Percentiles rank a stretch among this genome's conserved stretches.
These are phyloP conservation scores for Phaedon cochleariae DNA, from an alignment of 2,888 invertebrate species.

Conservation along the genomic window DNA sequence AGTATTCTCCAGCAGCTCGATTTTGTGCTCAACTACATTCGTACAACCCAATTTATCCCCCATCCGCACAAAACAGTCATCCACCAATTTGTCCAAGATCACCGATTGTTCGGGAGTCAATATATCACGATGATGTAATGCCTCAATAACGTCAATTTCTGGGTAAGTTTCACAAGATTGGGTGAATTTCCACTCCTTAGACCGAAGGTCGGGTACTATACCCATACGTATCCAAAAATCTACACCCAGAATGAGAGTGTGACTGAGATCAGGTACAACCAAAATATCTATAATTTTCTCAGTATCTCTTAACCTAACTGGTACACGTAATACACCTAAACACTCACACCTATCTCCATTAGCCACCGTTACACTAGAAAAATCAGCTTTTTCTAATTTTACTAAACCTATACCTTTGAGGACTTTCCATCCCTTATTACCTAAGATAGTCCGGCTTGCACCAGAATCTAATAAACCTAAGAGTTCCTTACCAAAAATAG, in stretches of 20 bases:
- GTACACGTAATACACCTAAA: neutral
- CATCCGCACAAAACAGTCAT: neutral
- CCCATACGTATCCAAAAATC: too few species aligned
- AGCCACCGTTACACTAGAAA: neutral
- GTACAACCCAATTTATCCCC: conserved; percentile 29
- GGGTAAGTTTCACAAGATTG: neutral
- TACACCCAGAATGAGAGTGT: too few species aligned
- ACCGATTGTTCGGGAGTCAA: neutral
- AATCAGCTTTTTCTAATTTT: neutral
- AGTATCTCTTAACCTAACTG: neutral
- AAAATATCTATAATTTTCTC: neutral
- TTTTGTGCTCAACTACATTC: conserved; percentile 29
- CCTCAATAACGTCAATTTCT: neutral
- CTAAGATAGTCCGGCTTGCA: neutral
- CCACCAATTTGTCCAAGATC: neutral
- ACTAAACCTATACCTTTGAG: neutral
- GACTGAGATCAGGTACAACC: too few species aligned
- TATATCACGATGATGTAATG: neutral
- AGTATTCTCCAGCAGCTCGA: conserved; percentile 29
- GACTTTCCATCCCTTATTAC: neutral
- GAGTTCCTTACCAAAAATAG: neutral
- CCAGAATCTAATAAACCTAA: too few species aligned
- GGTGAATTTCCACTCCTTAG: too few species aligned
- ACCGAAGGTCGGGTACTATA: too few species aligned
- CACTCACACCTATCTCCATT: neutral